These are phyloP conservation scores for Norana najaformis DNA, from an alignment of 2,888 invertebrate genomes.

Conservation along the genomic window DNA sequence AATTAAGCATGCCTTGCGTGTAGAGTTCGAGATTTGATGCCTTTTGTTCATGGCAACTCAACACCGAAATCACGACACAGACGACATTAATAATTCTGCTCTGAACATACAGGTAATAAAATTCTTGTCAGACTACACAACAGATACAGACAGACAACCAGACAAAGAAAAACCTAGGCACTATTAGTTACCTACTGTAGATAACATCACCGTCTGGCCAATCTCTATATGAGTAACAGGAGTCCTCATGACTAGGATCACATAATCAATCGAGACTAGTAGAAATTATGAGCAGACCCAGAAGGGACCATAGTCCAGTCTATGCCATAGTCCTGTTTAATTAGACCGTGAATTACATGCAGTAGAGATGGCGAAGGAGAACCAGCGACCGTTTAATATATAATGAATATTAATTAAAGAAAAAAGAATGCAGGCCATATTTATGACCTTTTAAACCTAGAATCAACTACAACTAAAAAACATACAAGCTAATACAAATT, in stretches of 20 bases:
- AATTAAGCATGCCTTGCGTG: not conserved
- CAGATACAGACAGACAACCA: too few species aligned
- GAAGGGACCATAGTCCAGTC: too few species aligned
- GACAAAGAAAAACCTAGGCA: too few species aligned
- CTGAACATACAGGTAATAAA: not conserved
- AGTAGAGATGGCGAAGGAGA: not conserved
- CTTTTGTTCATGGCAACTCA: not conserved
- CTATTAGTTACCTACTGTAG: not conserved
- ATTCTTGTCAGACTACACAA: too few species aligned
- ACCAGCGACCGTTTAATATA: too few species aligned
- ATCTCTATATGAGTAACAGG: not conserved
- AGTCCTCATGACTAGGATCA: not conserved
- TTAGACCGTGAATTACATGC: not conserved
- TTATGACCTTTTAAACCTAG: too few species aligned
- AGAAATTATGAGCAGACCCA: not conserved
- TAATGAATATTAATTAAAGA: too few species aligned
- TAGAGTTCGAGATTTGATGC: not conserved
- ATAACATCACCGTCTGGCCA: not conserved
- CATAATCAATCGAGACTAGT: not conserved
- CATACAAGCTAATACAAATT: too few species aligned
- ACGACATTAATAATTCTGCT: not conserved
- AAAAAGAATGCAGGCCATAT: too few species aligned
- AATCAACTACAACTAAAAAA: too few species aligned
- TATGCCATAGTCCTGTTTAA: too few species aligned
- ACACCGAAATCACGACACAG: not conserved